These are phyloP conservation scores for Forbesichthys papilliferus DNA, from an alignment of 2,113 vertebrate species.

Conservation along the genomic window DNA sequence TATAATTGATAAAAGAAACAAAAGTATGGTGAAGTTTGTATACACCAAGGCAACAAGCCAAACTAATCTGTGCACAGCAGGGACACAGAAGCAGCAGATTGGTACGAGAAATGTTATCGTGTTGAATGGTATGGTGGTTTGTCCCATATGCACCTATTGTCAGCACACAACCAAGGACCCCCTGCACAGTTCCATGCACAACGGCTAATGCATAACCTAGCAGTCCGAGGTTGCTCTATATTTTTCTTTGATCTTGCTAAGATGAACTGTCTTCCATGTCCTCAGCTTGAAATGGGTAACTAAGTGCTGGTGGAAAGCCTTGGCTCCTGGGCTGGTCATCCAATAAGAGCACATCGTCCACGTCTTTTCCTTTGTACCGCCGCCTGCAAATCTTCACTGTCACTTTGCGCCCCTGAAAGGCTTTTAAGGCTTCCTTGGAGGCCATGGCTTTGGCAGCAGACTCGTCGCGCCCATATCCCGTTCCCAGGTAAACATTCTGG, in stretches of 20 bases:
- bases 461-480: constrained; percentile 93
- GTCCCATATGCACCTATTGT: constrained; percentile 14
- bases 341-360: constrained; percentile 91
- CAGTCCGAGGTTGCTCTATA: not conserved
- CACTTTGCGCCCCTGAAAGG: constrained; percentile 95
- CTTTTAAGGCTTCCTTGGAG: constrained; percentile 93
- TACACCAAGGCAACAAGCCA: not conserved
- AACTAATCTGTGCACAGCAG: constrained; percentile 4
- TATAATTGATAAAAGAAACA: not conserved
- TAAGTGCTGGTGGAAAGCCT: constrained; percentile 91
- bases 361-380: constrained; percentile 86
- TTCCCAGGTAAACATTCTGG: constrained; percentile 92
- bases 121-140: constrained; percentile 20
- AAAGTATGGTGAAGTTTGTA: not conserved
- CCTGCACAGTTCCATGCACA: constrained; percentile 26
- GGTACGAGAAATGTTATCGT: constrained; percentile 2
- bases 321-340: constrained; percentile 89
- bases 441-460: constrained; percentile 91
- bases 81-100: not conserved
- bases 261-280: constrained; percentile 34
- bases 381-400: constrained; percentile 91
- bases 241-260: constrained; percentile 8
- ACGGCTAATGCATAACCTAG: not conserved
- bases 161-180: not conserved
- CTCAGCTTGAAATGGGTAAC: constrained; percentile 82